Evolutionary conservation across 2,888 invertebrate species (phyloP), one percentile per base, ranked within the genome.

Genomic region (Incurvaria masculella): DNA sequence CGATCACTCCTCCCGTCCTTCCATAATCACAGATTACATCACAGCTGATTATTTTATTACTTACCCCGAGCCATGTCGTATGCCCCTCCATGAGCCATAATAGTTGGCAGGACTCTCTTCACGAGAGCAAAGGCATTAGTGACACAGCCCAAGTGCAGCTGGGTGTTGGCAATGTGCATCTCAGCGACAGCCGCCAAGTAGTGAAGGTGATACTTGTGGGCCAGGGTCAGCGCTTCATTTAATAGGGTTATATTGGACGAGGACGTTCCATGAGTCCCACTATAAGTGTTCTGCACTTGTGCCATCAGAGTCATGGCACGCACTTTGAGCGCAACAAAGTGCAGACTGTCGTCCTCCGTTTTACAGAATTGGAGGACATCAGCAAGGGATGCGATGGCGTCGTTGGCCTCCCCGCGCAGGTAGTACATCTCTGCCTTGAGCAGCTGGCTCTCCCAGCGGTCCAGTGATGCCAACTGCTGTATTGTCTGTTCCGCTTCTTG

Each of bases 81-180:
- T 19, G 85, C 79, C 16, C 89, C 88, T 1, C 94, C 94, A 61
- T 94, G 90, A 1, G 91, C 85, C 64, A 93, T 81, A 44, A 93
- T 81, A 23, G 81, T 80, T 6, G 88, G 82, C 59, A 91, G 79
- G 48, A 87, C 83, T 65, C 84, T 81, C 54, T 88, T 85, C 1
- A 90, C 80, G 11, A 90, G 73, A 52, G 80, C 75, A 48, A 91
- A 66, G 0, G 93, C 91, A 64, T 91, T 91, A 52, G 83, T 82
- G 0, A 90, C 85, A 71, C 91, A 82, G 18, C 86, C 87, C 81
- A 92, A 83, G 51, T 85, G 76, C 27, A 93, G 70, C 69, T 92
- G 80, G 11, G 90, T 81, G 63, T 90, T 87, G 0, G 92, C 92
- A 44, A 93, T 82, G 60, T 92, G 86, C 73, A 93, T 83, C 58